Conservation (phyloP, 1,140 invertebrate species). For the Hyposmocoma kahamanoa region DNA sequence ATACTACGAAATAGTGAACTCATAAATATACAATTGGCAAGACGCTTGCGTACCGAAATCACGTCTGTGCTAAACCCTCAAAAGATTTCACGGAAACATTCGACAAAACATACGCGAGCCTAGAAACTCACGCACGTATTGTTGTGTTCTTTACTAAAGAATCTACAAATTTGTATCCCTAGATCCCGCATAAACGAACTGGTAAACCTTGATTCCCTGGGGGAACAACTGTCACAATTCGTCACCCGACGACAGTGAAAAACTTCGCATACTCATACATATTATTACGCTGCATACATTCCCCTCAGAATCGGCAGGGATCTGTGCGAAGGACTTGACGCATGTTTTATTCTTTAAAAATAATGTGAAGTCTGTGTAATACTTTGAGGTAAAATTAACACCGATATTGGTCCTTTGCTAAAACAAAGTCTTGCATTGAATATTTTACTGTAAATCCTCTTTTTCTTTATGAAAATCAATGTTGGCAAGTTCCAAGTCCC, state of each 20-base stretch:
- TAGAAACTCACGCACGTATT: conserved; percentile 63
- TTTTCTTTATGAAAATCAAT: conserved; percentile 60
- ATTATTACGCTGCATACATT: conserved; percentile 16
- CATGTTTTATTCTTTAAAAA: background rate
- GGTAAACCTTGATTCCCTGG: conserved; percentile 40
- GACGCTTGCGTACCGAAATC: conserved; percentile 56
- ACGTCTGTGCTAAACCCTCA: conserved; percentile 46
- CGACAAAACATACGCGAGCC: conserved; percentile 29
- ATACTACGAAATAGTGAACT: conserved; percentile 53
- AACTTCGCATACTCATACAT: conserved; percentile 16
- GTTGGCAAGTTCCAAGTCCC: conserved; percentile 33
- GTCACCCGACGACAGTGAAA: conserved; percentile 16
- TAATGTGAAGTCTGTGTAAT: too few relatives aligned
- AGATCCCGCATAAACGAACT: conserved; percentile 60
- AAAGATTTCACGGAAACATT: conserved; percentile 46
- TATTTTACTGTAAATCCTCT: too few relatives aligned
- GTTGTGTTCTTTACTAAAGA: conserved; percentile 59
- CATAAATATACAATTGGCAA: conserved; percentile 70
- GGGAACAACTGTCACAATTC: conserved; percentile 42
- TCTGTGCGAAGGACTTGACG: conserved; percentile 1
- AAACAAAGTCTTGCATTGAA: too few relatives aligned
- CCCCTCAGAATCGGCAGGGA: conserved; percentile 10
- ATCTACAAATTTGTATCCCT: conserved; percentile 59
- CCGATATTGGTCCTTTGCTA: too few relatives aligned
- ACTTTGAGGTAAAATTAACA: too few relatives aligned